Conservation (phyloP, 2,113 vertebrate genomes). For the Sturnus vulgaris region DNA sequence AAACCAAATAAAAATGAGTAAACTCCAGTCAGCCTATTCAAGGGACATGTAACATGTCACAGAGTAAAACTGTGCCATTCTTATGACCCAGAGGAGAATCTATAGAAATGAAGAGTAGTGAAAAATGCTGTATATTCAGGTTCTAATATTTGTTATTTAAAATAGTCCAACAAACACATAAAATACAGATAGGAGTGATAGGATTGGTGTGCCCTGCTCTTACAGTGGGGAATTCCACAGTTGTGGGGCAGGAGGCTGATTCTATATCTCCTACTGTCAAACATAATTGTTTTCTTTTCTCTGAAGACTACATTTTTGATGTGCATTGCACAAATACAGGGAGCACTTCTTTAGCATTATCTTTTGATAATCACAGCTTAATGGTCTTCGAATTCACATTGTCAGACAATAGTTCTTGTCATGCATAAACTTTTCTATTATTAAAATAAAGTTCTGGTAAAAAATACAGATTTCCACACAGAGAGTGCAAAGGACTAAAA, state of each 20-base stretch:
- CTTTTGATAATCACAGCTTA: not conserved
- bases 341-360: not conserved
- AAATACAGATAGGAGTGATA: not conserved
- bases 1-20: not conserved
- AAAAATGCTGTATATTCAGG: not conserved
- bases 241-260: not conserved
- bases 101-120: not conserved
- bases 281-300: not conserved
- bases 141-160: not conserved
- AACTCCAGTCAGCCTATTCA: not conserved
- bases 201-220: not conserved
- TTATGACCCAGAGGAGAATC: not conserved
- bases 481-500: not conserved
- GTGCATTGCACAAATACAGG: not conserved
- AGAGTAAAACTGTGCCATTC: not conserved
- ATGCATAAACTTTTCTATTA: not conserved
- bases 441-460: not conserved
- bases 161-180: not conserved
- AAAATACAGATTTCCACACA: not conserved
- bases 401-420: not conserved
- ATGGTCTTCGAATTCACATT: not conserved
- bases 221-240: not conserved
- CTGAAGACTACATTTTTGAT: not conserved
- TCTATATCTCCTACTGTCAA: not conserved
- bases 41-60: not conserved